phyloP scores from a whole-genome alignment of 2,888 invertebrate genomes.

The Diarsia rubi region DNA sequence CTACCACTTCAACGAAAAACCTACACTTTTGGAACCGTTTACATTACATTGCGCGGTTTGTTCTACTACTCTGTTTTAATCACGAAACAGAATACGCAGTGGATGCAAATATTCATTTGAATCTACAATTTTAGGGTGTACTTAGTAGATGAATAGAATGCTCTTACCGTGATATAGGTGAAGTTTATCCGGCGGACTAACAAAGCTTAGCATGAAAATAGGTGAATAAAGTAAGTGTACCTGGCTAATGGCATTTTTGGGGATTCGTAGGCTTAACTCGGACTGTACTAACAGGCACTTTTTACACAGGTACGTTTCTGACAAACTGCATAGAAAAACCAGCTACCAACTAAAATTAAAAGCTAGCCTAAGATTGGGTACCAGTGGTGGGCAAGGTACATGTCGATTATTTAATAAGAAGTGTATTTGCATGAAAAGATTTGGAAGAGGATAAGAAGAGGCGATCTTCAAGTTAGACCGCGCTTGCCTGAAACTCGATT shows the following conservation, averaged over 20 bases:
- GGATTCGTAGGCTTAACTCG: constrained; percentile 35
- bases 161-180: constrained; percentile 65
- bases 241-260: constrained; percentile 50
- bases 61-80: not conserved
- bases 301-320: not conserved
- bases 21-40: constrained; percentile 5
- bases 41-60: constrained; percentile 32
- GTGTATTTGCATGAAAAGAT: no score
- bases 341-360: no score
- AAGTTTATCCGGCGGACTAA: constrained; percentile 67
- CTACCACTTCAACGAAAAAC: constrained; percentile 23
- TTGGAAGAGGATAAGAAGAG: no score
- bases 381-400: not conserved
- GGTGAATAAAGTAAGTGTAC: constrained; percentile 43
- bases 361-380: not conserved
- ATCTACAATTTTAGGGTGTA: not conserved
- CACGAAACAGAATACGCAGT: constrained; percentile 22
- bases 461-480: no score
- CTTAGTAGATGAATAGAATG: constrained; percentile 50
- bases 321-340: no score
- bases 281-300: not conserved
- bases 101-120: constrained; percentile 16
- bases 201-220: constrained; percentile 64
- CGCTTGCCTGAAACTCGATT: no score
- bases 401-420: not conserved